Evolutionary conservation across 30 jellyfish, hydroid and myxozoan species (phyloP), one percentile per base, ranked within the genome.

Genomic region (Clytia hemisphaerica): DNA sequence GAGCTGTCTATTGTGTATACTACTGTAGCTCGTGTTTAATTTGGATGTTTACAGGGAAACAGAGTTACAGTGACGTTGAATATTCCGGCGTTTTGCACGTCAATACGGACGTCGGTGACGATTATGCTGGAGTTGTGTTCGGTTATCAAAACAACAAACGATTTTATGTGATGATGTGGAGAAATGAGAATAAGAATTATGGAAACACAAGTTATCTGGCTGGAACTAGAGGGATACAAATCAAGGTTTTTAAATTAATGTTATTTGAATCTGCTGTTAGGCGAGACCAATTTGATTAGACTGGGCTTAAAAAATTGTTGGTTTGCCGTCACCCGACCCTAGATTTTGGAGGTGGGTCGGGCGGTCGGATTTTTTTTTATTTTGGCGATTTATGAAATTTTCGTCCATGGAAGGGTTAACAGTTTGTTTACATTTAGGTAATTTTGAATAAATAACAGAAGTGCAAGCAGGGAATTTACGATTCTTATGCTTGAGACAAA

Each of bases 151-250:
- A 94, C 62, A 78, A 72, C 36, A 78, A 66, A 25, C 67, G 69
- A 36, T 86, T 86, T 69, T 73, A 68, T 45, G 65, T 73, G 25
- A 73, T 75, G 32, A 45, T 71, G 63, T 86, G 96, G 96, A 62
- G 94, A 29, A 92, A 79, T 34, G 77, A 73, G 53, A 86, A 73
- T 58, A 64, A 65, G 40, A 86, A 86, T 50, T 58, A 71, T 37
- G 16, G 35, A 33, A 78, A 73, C 30, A 49, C 78, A 24, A 86
- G 94, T 3, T 86, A 64, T 72, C 72, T 78, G 58, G 96, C 94
- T 65, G 96, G 94, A 15, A 86, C 79, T 15, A 78, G 61, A 72
- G 96, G 96, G 34, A 72, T 86, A 27, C 96, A 86, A 49, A 86
- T 86, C 28, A 86, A 78, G 83, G 12, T 14, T 53, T 7, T 14